Evolutionary conservation across 2,888 invertebrate genomes (phyloP).

Genomic region (Himalopsyche kuldschensis): DNA sequence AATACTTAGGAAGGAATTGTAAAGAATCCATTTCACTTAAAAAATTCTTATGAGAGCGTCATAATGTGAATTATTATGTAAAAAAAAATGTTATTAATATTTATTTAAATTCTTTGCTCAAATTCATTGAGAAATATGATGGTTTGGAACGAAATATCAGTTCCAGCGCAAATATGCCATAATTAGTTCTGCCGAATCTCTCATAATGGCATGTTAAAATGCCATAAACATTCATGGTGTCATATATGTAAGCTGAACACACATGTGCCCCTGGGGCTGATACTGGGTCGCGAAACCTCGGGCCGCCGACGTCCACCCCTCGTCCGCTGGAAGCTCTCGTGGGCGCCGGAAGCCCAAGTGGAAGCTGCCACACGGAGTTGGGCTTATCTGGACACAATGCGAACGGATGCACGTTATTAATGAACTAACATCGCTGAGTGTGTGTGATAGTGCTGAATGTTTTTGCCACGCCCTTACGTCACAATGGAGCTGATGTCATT

Average conservation of each 20-base stretch:
- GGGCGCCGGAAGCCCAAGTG: conserved; percentile 18
- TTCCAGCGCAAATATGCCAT: background rate
- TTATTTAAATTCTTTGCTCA: too few relatives aligned
- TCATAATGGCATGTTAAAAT: background rate
- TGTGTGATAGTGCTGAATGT: conserved; percentile 4
- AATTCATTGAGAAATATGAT: too few relatives aligned
- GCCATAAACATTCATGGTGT: background rate
- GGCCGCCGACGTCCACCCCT: background rate
- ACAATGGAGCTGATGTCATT: background rate
- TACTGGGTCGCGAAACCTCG: background rate
- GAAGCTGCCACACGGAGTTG: conserved; percentile 18
- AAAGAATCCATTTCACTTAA: too few relatives aligned
- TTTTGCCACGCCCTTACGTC: background rate
- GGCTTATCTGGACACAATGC: conserved; percentile 38
- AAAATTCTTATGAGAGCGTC: too few relatives aligned
- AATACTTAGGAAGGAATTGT: too few relatives aligned
- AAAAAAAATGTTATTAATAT: too few relatives aligned
- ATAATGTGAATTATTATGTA: too few relatives aligned
- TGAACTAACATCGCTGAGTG: conserved; percentile 29
- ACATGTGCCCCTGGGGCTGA: background rate
- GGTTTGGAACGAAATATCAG: too few relatives aligned
- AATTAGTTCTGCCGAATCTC: background rate
- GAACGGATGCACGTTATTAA: conserved; percentile 33
- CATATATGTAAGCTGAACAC: background rate
- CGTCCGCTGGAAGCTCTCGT: conserved; percentile 9